These are phyloP conservation scores for Alfaro cultratus DNA, from an alignment of 2,797 vertebrate species.

Conservation along the genomic window DNA sequence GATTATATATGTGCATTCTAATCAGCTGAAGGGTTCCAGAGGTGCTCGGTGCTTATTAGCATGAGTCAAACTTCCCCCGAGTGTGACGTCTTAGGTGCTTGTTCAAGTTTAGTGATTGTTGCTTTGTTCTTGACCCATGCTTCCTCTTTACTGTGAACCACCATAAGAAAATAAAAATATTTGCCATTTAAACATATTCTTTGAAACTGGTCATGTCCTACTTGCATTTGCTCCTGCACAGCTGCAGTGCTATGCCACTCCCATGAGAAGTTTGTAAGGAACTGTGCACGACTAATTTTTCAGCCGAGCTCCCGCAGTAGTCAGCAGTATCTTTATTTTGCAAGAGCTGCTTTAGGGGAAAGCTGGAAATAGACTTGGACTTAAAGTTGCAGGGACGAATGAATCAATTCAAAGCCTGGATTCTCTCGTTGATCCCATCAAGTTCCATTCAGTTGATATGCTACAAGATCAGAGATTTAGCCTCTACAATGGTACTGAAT, in stretches of 20 bases:
- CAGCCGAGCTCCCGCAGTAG: slow-evolving; percentile 30
- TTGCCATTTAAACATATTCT: slow-evolving; percentile 29
- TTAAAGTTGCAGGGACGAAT: slow-evolving; percentile 29
- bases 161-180: slow-evolving; percentile 30
- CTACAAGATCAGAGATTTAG: neutral
- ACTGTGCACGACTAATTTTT: slow-evolving; percentile 57
- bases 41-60: slow-evolving; percentile 13
- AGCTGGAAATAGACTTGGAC: slow-evolving; percentile 45
- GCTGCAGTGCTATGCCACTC: slow-evolving; percentile 44
- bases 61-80: neutral
- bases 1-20: slow-evolving; percentile 26
- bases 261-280: slow-evolving; percentile 44
- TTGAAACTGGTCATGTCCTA: slow-evolving; percentile 54
- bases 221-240: slow-evolving; percentile 50
- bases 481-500: neutral
- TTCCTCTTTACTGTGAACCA: slow-evolving; percentile 22
- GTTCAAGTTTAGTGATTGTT: slow-evolving; percentile 4
- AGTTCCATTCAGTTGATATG: neutral
- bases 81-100: neutral
- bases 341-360: slow-evolving; percentile 31
- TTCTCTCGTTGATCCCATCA: slow-evolving; percentile 3
- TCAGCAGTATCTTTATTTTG: slow-evolving; percentile 57
- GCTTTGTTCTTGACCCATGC: neutral
- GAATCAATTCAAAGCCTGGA: slow-evolving; percentile 12
- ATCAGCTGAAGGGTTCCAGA: slow-evolving; percentile 19